These are phyloP conservation scores for Bilobella aurantiaca DNA, from an alignment of 1,140 invertebrate species.

Conservation along the genomic window DNA sequence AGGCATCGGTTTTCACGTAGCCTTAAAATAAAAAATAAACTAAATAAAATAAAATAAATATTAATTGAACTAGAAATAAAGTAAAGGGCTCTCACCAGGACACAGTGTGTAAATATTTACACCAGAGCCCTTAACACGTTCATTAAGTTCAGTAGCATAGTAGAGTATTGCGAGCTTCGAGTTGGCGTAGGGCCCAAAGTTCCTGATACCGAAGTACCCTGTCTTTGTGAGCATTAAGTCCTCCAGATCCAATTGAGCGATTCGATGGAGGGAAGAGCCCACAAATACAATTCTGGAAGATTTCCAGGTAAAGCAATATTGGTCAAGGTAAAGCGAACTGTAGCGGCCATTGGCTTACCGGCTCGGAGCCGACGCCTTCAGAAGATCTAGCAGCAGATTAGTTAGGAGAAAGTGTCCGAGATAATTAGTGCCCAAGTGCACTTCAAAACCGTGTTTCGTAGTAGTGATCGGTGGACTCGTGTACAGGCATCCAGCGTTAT, in stretches of 20 bases:
- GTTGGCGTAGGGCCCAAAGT: conserved; percentile 40
- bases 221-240: conserved; percentile 38
- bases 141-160: conserved; percentile 37
- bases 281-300: conserved; percentile 4
- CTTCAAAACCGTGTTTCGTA: conserved; percentile 30
- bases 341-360: conserved; percentile 24
- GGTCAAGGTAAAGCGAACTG: too few relatives aligned
- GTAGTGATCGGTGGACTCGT: conserved; percentile 51
- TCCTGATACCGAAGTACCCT: conserved; percentile 31
- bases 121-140: conserved; percentile 36
- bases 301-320: too few relatives aligned
- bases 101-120: conserved; percentile 43
- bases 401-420: conserved; percentile 46
- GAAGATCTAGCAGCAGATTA: conserved; percentile 41
- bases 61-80: neutral
- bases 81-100: too few relatives aligned
- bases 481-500: conserved; percentile 48
- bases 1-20: conserved; percentile 38
- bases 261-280: conserved; percentile 37
- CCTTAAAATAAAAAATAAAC: too few relatives aligned
- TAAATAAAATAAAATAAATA: neutral
- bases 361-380: conserved; percentile 38
- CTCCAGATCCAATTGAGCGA: conserved; percentile 42
- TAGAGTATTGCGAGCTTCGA: conserved; percentile 40
- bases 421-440: conserved; percentile 42